These are phyloP conservation scores for Steinernema khuongi DNA, from an alignment of 1,140 invertebrate species.

Conservation along the genomic window DNA sequence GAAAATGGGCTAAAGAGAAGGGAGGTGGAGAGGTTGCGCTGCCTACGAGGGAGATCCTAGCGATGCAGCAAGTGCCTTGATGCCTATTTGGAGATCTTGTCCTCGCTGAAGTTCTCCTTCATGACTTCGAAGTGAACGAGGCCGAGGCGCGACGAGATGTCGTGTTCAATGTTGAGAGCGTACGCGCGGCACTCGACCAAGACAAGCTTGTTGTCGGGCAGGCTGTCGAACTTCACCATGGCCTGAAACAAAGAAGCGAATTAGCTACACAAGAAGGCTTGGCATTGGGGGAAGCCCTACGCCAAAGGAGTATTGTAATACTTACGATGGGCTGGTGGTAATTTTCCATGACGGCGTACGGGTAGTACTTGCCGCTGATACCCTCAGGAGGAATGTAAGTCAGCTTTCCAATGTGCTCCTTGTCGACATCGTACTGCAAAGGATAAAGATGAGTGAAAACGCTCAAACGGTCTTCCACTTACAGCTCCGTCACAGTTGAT, in stretches of 20 bases:
- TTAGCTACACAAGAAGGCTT: conserved; percentile 1
- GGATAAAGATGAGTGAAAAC: neutral
- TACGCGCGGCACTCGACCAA: conserved; percentile 56
- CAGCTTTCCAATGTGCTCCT: conserved; percentile 48
- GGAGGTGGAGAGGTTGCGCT: conserved; percentile 11
- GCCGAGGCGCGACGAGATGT: conserved; percentile 46
- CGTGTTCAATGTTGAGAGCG: conserved; percentile 53
- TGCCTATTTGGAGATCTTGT: conserved; percentile 18
- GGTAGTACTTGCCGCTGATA: conserved; percentile 54
- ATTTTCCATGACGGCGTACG: conserved; percentile 53
- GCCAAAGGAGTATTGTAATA: no score
- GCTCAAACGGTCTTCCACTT: conserved; percentile 26
- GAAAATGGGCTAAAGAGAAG: neutral
- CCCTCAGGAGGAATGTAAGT: conserved; percentile 49
- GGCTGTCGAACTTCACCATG: conserved; percentile 54
- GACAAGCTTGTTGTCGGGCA: conserved; percentile 56
- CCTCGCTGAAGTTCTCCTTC: conserved; percentile 25
- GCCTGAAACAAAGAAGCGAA: conserved; percentile 40
- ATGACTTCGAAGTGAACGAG: conserved; percentile 50
- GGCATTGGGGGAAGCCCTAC: no score
- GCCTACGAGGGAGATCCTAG: conserved; percentile 12
- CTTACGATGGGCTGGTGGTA: conserved; percentile 58
- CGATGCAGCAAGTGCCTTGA: neutral
- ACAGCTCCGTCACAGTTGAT: conserved; percentile 54
- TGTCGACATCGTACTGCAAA: conserved; percentile 47